Evolutionary conservation across 2,113 vertebrate genomes (phyloP), one percentile per base, ranked within the genome.

Genomic region (Meleagris gallopavo): DNA sequence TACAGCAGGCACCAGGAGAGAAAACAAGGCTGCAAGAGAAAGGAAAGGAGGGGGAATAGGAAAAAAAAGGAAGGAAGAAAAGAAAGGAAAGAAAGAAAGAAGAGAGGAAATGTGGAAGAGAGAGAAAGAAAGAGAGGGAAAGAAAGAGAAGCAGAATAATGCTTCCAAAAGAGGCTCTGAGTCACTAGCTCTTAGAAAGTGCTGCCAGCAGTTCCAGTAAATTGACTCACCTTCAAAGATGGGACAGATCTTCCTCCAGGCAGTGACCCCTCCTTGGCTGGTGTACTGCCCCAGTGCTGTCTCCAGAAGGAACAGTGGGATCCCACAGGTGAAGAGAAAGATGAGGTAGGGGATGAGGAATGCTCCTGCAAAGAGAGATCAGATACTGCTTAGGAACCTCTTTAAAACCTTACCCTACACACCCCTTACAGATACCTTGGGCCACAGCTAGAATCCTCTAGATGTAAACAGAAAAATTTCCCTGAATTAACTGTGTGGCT

Each of bases 201-300:
- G 25, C 19, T 80, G 79, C 65, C 64, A 90, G 83, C 13, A 74
- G 58, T 81, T 84, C 25, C n/a, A 2, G 6, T 71, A 74, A 66
- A 3, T 75, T 62, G 46, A 93, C 97, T 91, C 66, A 99, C 99
- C 99, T 98, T 99, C 97, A 71, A 99, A 98, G 96, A 99, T 97
- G 80, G 99, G 99, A 46, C 99, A 99, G 83, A 99, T 99, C 97
- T 99, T 99, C 96, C 97, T 98, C 99, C 99, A 99, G 92, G 99
- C 98, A 0, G 99, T 99, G 46, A 99, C 95, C 2, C 98, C 98
- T 4, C 99, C 98, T 92, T 99, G 98, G 61, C 98, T 99, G 38
- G 99, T 99, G 93, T 98, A 99, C 93, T 99, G 99, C 30, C 99
- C 99, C 97, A 99, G 41, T 0, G 98, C 98, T 0, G 98, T 99